Conservation (phyloP, 2,888 invertebrate genomes). For the Apantesis nais region DNA sequence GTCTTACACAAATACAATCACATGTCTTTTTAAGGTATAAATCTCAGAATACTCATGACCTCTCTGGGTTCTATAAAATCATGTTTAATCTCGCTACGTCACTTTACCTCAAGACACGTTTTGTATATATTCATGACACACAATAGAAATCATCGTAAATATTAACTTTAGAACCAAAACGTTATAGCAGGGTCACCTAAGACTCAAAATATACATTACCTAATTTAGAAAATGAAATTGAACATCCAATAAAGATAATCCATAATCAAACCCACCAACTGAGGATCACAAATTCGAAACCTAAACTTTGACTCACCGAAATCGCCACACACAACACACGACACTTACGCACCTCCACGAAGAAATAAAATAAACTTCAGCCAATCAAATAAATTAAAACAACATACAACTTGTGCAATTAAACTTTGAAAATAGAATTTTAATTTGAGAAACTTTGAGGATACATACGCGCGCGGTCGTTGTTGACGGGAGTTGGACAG, state of each 20-base stretch:
- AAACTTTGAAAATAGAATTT: slow-evolving; percentile 44
- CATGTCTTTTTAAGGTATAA: neutral
- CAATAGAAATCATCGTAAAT: neutral
- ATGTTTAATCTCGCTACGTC: neutral
- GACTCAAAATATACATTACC: slow-evolving; percentile 14
- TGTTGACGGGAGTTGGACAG: slow-evolving; percentile 58
- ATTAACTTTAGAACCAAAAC: neutral
- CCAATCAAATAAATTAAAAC: slow-evolving; percentile 15
- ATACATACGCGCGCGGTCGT: slow-evolving; percentile 81
- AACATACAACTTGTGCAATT: slow-evolving; percentile 36
- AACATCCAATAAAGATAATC: slow-evolving; percentile 20
- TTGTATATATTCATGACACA: neutral
- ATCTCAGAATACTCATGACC: neutral
- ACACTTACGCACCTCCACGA: slow-evolving; percentile 44
- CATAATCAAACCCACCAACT: slow-evolving; percentile 33
- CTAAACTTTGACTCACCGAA: slow-evolving; percentile 49
- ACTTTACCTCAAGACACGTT: neutral
- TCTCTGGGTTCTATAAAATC: neutral
- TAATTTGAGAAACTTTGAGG: slow-evolving; percentile 39
- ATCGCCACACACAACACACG: slow-evolving; percentile 50
- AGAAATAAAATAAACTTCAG: slow-evolving; percentile 29
- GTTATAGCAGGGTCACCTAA: neutral
- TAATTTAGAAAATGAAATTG: slow-evolving; percentile 23
- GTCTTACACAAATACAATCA: neutral
- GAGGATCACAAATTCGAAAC: slow-evolving; percentile 32